Evolutionary conservation across 1,140 invertebrate genomes (phyloP).

Genomic region (Cyphomyrmex costatus): DNA sequence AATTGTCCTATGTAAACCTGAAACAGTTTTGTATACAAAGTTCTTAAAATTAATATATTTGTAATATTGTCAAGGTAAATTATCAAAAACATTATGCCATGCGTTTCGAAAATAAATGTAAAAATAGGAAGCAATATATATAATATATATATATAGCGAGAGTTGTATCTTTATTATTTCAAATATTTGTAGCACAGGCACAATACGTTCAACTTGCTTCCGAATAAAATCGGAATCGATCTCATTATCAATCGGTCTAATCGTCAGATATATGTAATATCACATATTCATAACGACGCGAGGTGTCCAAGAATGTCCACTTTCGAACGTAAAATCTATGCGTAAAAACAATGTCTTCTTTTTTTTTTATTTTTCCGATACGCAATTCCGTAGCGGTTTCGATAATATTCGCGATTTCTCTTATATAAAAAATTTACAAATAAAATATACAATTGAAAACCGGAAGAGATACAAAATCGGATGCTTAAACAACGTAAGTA

Average conservation of each 20-base stretch:
- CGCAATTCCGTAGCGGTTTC: conserved; percentile 26
- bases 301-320: conserved; percentile 17
- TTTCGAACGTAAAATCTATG: conserved; percentile 38
- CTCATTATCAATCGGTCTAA: conserved; percentile 48
- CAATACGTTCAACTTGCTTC: conserved; percentile 55
- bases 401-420: conserved; percentile 30
- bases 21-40: not conserved
- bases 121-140: not conserved
- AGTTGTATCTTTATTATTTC: conserved; percentile 65
- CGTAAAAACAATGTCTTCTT: conserved; percentile 38
- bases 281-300: conserved; percentile 36
- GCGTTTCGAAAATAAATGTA: conserved; percentile 13
- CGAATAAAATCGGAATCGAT: conserved; percentile 31
- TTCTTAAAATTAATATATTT: conserved; percentile 12
- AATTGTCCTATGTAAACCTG: not conserved
- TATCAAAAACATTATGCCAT: not conserved
- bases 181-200: conserved; percentile 63
- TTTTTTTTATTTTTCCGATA: not conserved
- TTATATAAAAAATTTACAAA: conserved; percentile 53
- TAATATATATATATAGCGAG: conserved; percentile 34
- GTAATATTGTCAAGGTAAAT: conserved; percentile 1
- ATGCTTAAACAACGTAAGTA: conserved; percentile 38
- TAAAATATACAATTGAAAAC: conserved; percentile 33
- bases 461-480: conserved; percentile 40
- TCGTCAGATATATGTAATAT: conserved; percentile 43